Base-by-base conservation (phyloP, 2,113 vertebrate species). In the Rhinoderma darwinii region DNA sequence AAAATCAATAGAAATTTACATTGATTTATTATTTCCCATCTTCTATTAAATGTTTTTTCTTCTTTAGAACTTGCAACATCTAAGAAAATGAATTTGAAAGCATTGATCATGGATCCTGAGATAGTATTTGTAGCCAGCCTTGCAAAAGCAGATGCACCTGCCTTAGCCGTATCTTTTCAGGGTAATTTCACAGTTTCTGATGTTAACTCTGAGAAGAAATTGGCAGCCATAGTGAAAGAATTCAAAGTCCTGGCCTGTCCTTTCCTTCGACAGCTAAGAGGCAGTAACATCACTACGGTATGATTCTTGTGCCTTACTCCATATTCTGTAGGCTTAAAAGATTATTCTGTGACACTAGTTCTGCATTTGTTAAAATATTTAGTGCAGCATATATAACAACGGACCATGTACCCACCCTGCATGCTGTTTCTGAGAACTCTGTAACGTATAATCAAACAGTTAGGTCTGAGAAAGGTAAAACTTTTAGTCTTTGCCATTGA, bases 51-150 rank as follows among this genome's bases (percentile, higher is more conserved):
- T 56, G 4, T 39, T 5, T 27, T 47, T 66, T 30, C 11, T 76
- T 3, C 7, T 39, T 22, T n/a, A 85, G 84, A 77, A 50, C 39
- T 18, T 11, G 27, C 25, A 47, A 4, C 66, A 14, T 44, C 72
- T 14, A 54, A 61, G 39, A 82, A 61, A 47, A 63, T 94, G 79
- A 92, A 39, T 7, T 41, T 99, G 27, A 95, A 93, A 41, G 96
- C 92, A 0, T 94, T 96, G 83, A 92, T 99, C 72, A 90, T 96
- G 88, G 97, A 99, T 90, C 98, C 98, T 0, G 97, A 99, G 92
- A 95, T 99, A 84, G 96, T 99, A 2, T 99, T 99, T 86, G 98
- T 99, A 83, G 98, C 97, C 79, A 97, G 88, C 89, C 93, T 99
- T 89, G 95, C 94, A 88, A 97, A 89, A 61, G 96, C 96, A 0